Evolutionary conservation across 2,113 vertebrate species (phyloP), one percentile per base, ranked within the genome.

Genomic region (Pterocles burchelli): DNA sequence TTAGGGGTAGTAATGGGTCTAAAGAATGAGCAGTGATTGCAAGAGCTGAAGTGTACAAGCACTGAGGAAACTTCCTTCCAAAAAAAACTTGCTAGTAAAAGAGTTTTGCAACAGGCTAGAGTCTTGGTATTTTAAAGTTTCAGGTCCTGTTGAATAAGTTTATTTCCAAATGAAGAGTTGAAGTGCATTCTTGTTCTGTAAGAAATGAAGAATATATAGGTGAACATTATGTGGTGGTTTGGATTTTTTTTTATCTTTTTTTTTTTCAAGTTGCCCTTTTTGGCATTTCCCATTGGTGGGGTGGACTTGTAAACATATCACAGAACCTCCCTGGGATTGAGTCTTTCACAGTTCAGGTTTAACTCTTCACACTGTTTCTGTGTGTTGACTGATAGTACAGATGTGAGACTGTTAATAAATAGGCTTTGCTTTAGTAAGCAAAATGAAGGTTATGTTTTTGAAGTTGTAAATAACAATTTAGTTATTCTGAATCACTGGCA

Each of bases 271-370:
- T 17, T 59, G 7, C 3, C 9, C 13, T 34, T 85, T 55, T 55
- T 54, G 34, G 3, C 18, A 45, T 62, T 7, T 65, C 20, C 3
- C 2, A 0, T 9, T 71, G 21, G 2, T 89, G 38, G 13, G 3
- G 13, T 58, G 26, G 24, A 46, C 28, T 75, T 90, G 12, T 11
- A 83, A 57, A 75, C 15, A 6, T 19, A 15, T 7, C 9, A 16
- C 26, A 62, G 24, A n/a, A 41, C 28, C 13, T 45, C 5, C 21
- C 5, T 33, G 31, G 17, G 26, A 28, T 1, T 36, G 25, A 62
- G 7, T 48, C n/a, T 75, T 70, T 71, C 22, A 33, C 6, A 67
- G 38, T 68, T 90, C 6, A 55, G 28, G 16, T 81, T 71, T 82
- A 88, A 68, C 13, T 45, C 54, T 82, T 45, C 7, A 5, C 8